A percentile compares a stretch with the other conserved stretches of the same genome.
These are phyloP conservation scores for Rutilus rutilus DNA, from an alignment of 2,113 vertebrate species.

Conservation along the genomic window DNA sequence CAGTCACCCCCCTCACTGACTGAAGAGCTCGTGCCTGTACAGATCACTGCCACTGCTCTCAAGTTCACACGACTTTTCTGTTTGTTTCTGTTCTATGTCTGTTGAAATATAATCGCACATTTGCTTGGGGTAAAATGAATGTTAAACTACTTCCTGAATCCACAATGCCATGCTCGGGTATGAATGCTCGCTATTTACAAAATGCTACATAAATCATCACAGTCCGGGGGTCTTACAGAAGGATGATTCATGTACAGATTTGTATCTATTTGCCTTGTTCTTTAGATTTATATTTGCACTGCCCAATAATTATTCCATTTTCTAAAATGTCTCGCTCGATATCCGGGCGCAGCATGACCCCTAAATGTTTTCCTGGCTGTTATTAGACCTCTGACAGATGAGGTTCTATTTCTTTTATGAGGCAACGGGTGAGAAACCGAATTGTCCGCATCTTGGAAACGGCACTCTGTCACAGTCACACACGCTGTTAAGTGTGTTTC, in stretches of 20 bases:
- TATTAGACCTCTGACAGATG: conserved; percentile 31
- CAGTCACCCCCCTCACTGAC: conserved; percentile 15
- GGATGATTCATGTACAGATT: neutral
- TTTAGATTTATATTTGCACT: conserved; percentile 18
- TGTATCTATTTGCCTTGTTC: conserved; percentile 19
- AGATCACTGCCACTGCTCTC: neutral
- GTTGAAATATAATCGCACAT: neutral
- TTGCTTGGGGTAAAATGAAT: neutral
- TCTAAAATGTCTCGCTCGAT: conserved; percentile 32
- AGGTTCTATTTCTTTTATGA: conserved; percentile 34
- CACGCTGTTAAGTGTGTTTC: conserved; percentile 33
- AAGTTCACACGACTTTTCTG: neutral
- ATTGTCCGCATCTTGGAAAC: conserved; percentile 23
- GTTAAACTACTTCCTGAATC: neutral
- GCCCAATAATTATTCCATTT: conserved; percentile 34
- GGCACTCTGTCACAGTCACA: conserved; percentile 42
- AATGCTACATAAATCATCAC: neutral
- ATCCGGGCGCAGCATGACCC: conserved; percentile 33
- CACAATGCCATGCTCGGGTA: neutral
- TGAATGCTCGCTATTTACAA: neutral
- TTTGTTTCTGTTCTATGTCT: neutral
- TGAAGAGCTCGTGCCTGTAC: neutral
- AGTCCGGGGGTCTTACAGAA: neutral
- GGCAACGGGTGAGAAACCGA: conserved; percentile 36
- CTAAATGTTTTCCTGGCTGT: conserved; percentile 23